phyloP scores from a whole-genome alignment of 2,113 vertebrate genomes.

The Meleagris gallopavo region DNA sequence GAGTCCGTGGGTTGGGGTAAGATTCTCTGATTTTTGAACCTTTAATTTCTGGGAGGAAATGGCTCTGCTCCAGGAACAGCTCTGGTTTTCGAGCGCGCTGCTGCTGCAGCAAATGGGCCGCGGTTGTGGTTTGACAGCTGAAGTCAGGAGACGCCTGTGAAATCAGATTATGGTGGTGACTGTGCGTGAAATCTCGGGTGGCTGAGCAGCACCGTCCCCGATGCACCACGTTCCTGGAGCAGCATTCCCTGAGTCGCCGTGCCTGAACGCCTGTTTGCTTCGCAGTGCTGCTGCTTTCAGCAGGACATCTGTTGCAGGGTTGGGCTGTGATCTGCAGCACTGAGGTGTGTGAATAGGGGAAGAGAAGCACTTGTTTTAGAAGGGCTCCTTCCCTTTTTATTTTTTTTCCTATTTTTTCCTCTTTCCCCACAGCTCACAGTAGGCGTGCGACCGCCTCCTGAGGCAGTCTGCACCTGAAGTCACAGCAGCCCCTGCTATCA shows the following conservation, averaged over 20 bases:
- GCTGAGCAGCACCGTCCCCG: neutral
- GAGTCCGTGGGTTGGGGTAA: neutral
- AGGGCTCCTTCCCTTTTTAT: neutral
- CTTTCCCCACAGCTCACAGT: fast-evolving
- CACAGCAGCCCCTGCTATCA: no score
- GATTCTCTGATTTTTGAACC: neutral
- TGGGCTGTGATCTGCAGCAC: neutral
- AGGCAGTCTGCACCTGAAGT: no score
- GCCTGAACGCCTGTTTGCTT: fast-evolving
- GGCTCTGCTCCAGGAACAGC: neutral
- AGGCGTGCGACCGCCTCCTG: no score
- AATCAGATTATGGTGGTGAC: neutral
- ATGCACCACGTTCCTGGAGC: neutral
- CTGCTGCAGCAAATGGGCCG: neutral
- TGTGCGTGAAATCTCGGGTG: neutral
- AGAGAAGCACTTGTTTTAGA: neutral
- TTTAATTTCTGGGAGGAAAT: neutral
- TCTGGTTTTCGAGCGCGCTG: neutral
- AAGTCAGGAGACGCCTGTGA: neutral
- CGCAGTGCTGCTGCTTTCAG: fast-evolving
- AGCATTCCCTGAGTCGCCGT: fast-evolving
- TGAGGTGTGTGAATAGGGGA: fast-evolving
- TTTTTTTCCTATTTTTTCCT: neutral
- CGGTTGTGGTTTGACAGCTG: constrained; percentile 44
- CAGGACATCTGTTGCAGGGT: neutral